phyloP scores from a whole-genome alignment of 2,888 invertebrate species.

The Pammene fasciana region DNA sequence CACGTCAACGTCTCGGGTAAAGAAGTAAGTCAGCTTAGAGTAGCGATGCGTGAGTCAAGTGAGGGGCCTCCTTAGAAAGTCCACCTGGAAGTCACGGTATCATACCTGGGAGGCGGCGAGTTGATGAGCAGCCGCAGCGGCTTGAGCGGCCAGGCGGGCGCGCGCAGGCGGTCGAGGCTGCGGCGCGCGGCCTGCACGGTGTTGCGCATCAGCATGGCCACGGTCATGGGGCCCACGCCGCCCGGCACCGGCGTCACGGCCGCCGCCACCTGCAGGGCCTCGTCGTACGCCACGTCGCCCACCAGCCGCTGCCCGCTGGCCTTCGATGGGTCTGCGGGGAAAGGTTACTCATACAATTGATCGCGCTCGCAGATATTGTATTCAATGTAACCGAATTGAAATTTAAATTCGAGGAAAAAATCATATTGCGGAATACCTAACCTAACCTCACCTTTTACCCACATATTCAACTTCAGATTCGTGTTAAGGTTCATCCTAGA shows the following conservation, averaged over 20 bases:
- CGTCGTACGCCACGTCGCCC: conserved; percentile 96
- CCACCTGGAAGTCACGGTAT: too few relatives aligned
- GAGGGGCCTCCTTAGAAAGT: too few relatives aligned
- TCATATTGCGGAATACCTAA: too few relatives aligned
- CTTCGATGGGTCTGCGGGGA: conserved; percentile 86
- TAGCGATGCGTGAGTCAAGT: too few relatives aligned
- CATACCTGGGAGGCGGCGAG: conserved; percentile 92
- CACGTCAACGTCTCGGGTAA: too few relatives aligned
- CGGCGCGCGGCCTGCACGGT: conserved; percentile 92
- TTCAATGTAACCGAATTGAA: too few relatives aligned
- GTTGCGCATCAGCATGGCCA: conserved; percentile 98
- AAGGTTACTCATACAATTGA: not conserved
- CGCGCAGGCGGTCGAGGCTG: conserved; percentile 82
- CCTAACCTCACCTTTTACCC: too few relatives aligned
- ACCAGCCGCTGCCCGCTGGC: conserved; percentile 92
- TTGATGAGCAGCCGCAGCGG: conserved; percentile 85
- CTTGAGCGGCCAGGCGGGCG: conserved; percentile 87
- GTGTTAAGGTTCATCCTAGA: too few relatives aligned
- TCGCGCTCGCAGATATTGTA: too few relatives aligned
- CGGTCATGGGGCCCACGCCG: conserved; percentile 99
- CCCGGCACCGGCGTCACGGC: conserved; percentile 97
- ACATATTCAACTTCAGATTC: too few relatives aligned
- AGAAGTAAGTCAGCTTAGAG: too few relatives aligned
- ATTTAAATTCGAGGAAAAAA: too few relatives aligned
- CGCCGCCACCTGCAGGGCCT: conserved; percentile 91